Evolutionary conservation across 2,113 vertebrate genomes (phyloP).

Genomic region (Pedetes capensis): DNA sequence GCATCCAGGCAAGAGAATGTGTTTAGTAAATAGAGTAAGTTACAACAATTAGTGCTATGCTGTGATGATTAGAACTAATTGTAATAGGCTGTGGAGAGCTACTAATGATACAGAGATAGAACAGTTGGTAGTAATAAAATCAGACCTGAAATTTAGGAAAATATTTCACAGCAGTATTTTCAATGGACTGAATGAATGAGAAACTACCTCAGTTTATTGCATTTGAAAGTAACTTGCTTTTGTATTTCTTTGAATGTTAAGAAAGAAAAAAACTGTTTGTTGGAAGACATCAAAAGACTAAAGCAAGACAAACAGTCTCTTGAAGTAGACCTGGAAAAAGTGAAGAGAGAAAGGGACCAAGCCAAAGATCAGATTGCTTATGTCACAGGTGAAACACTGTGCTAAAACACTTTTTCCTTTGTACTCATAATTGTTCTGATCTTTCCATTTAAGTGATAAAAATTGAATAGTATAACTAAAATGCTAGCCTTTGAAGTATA

Average conservation of each 20-base stretch:
- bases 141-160: constrained; percentile 14
- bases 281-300: constrained; percentile 86
- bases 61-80: not conserved
- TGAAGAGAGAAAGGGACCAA: constrained; percentile 89
- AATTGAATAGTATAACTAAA: not conserved
- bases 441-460: not conserved
- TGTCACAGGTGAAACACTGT: constrained; percentile 83
- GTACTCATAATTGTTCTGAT: not conserved
- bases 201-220: not conserved
- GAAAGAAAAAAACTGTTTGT: constrained; percentile 87
- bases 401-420: not conserved
- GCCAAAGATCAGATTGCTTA: constrained; percentile 84
- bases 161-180: not conserved
- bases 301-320: constrained; percentile 92
- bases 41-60: not conserved
- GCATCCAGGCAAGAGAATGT: not conserved
- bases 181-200: not conserved
- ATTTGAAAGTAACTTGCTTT: constrained; percentile 41
- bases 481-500: not conserved
- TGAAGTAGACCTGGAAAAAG: constrained; percentile 88
- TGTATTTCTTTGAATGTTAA: constrained; percentile 72
- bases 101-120: not conserved
- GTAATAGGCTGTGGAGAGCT: not conserved
- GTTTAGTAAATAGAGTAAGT: not conserved
- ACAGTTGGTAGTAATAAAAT: not conserved